Conservation (phyloP, 2,113 vertebrate genomes). For the Eonycteris spelaea region DNA sequence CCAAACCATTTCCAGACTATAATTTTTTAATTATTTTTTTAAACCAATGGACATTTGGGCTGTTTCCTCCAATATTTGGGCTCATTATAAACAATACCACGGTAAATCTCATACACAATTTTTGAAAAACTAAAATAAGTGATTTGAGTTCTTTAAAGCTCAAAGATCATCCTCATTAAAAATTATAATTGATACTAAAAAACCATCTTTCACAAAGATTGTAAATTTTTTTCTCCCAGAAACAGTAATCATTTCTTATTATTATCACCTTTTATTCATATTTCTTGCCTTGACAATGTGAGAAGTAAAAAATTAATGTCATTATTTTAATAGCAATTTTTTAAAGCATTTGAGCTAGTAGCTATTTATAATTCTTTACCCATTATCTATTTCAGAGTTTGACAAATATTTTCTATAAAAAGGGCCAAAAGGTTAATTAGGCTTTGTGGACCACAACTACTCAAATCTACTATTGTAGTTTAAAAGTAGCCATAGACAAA, state of each 20-base stretch:
- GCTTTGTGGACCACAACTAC: background rate
- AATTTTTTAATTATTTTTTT: background rate
- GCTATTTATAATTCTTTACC: background rate
- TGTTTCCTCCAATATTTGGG: background rate
- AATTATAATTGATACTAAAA: background rate
- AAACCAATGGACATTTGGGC: background rate
- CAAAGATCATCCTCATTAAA: background rate
- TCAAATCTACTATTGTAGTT: background rate
- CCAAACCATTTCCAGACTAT: background rate
- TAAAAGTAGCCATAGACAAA: background rate
- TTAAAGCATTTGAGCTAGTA: background rate
- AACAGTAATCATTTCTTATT: background rate
- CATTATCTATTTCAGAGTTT: background rate
- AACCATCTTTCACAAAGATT: background rate
- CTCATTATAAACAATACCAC: background rate
- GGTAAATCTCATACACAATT: background rate
- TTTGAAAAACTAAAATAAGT: background rate
- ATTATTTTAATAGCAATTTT: background rate
- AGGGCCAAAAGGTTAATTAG: background rate
- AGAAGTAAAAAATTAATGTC: background rate
- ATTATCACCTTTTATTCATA: background rate
- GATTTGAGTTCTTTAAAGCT: background rate
- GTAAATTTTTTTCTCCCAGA: background rate
- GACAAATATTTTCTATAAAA: background rate
- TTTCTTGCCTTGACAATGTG: background rate